These are phyloP conservation scores for Camptogramma bilineatum DNA, from an alignment of 2,888 invertebrate species.

Conservation along the genomic window DNA sequence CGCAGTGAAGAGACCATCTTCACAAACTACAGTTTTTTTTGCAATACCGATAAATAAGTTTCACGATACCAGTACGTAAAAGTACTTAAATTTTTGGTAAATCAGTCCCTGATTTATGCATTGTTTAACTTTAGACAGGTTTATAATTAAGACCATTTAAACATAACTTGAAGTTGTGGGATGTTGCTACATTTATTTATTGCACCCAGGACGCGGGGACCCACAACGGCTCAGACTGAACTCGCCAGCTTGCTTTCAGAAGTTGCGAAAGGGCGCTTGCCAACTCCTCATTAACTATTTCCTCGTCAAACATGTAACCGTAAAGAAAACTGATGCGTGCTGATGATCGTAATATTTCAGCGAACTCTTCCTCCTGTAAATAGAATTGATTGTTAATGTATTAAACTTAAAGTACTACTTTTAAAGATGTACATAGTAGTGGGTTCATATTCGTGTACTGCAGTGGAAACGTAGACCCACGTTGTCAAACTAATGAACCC, in stretches of 20 bases:
- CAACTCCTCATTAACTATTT: constrained; percentile 96
- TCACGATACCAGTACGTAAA: too few relatives aligned
- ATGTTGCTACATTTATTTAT: constrained; percentile 66
- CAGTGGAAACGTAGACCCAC: too few relatives aligned
- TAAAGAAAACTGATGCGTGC: constrained; percentile 96
- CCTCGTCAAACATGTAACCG: constrained; percentile 97
- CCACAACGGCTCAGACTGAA: constrained; percentile 98
- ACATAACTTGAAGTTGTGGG: background rate
- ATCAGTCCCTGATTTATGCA: background rate
- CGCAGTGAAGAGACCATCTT: too few relatives aligned
- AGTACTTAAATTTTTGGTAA: background rate
- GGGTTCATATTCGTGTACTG: too few relatives aligned
- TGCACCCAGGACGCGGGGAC: constrained; percentile 98
- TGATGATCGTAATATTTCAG: constrained; percentile 93
- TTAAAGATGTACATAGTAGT: too few relatives aligned
- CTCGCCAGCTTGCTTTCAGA: constrained; percentile 91
- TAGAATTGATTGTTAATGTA: too few relatives aligned
- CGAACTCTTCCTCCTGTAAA: constrained; percentile 94
- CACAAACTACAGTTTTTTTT: too few relatives aligned
- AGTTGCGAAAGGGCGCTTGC: constrained; percentile 94
- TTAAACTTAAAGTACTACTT: too few relatives aligned
- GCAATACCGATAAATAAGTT: too few relatives aligned
- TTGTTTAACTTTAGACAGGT: background rate
- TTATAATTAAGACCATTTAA: background rate
- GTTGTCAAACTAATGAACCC: too few relatives aligned